Conservation (phyloP, 2,113 vertebrate species). For the Brachirus orientalis region DNA sequence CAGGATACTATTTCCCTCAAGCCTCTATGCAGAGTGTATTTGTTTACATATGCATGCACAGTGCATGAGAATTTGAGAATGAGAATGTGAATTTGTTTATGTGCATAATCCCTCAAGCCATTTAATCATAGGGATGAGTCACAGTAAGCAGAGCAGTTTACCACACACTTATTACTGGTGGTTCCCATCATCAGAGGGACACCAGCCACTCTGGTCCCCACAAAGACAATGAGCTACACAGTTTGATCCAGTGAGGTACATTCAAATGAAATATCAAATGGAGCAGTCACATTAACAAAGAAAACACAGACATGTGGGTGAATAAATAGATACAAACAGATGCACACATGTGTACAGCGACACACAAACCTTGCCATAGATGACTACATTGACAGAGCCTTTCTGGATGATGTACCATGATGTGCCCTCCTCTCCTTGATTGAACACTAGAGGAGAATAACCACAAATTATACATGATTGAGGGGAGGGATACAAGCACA, state of each 20-base stretch:
- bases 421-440: constrained; percentile 98
- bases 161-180: constrained; percentile 52
- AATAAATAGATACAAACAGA: neutral
- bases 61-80: no score
- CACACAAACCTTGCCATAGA: constrained; percentile 92
- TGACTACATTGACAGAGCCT: constrained; percentile 98
- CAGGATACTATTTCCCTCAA: constrained; percentile 19
- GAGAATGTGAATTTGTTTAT: constrained; percentile 36
- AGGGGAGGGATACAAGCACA: neutral
- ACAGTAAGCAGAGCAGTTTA: constrained; percentile 45
- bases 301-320: neutral
- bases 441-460: constrained; percentile 89
- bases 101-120: constrained; percentile 43
- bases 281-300: constrained; percentile 22
- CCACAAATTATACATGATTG: constrained; percentile 3
- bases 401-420: constrained; percentile 99
- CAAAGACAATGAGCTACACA: constrained; percentile 17
- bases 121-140: constrained; percentile 60
- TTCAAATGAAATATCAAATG: constrained; percentile 18
- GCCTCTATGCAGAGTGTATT: no score
- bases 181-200: constrained; percentile 36
- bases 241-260: constrained; percentile 3
- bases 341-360: neutral
- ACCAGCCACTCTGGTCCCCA: constrained; percentile 8
- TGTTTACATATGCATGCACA: no score